A percentile compares a stretch with the other conserved stretches of the same genome.
Conservation (phyloP, 2,113 vertebrate genomes). For the Sus scrofa region DNA sequence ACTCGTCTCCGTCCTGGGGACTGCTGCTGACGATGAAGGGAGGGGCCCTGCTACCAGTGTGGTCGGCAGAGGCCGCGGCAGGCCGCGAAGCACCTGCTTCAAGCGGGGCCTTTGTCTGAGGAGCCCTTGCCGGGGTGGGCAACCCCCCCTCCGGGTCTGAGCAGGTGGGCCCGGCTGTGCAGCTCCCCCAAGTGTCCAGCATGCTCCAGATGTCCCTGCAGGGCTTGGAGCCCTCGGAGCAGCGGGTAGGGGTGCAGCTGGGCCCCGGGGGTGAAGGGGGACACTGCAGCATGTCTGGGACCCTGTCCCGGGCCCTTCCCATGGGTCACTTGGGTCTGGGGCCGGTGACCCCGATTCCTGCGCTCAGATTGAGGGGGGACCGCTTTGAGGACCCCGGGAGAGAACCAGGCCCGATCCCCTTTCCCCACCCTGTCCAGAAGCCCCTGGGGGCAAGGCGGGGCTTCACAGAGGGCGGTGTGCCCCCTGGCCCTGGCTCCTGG, state of each 20-base stretch:
- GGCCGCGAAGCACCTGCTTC: neutral
- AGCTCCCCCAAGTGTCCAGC: rapidly evolving
- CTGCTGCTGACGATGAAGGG: neutral
- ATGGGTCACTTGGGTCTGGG: neutral
- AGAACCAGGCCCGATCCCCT: neutral
- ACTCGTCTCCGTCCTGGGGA: neutral
- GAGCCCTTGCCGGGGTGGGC: neutral
- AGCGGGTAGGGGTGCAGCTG: neutral
- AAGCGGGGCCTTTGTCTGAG: neutral
- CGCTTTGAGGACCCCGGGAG: neutral
- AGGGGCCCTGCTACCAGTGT: neutral
- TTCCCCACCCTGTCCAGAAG: neutral
- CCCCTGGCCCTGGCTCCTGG: rapidly evolving
- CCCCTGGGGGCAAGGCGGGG: neutral
- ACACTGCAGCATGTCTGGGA: neutral
- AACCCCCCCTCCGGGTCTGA: neutral
- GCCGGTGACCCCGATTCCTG: neutral
- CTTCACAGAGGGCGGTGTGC: neutral
- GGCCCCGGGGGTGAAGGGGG: neutral
- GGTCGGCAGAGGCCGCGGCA: neutral
- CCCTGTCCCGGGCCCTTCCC: neutral
- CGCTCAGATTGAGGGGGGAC: neutral
- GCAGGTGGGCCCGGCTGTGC: neutral
- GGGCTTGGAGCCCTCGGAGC: neutral
- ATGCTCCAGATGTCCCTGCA: no score